These are phyloP conservation scores for Hydrozoanthus tunicans DNA, from an alignment of 64 coral and sea anemone genomes.

Conservation along the genomic window DNA sequence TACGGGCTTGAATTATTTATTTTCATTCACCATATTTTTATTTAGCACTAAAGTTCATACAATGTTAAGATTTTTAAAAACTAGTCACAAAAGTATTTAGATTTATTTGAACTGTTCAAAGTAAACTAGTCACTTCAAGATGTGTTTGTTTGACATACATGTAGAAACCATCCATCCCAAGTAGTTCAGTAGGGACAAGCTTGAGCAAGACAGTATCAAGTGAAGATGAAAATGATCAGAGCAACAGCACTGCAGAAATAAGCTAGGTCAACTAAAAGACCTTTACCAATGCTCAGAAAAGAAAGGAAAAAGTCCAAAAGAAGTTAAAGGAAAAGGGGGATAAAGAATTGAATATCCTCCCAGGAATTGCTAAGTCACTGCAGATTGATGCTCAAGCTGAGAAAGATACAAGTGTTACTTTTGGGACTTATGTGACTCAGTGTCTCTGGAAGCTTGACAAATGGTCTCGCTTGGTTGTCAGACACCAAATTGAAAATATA, in stretches of 20 bases:
- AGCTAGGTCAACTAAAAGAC: constrained; percentile 5
- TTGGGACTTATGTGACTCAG: constrained; percentile 1
- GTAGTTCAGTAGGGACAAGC: neutral
- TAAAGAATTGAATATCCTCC: neutral
- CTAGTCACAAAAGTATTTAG: too few relatives aligned
- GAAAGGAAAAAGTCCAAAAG: neutral
- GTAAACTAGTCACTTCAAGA: neutral
- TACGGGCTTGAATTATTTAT: too few relatives aligned
- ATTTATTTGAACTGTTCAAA: neutral
- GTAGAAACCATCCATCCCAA: neutral
- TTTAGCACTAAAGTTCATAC: too few relatives aligned
- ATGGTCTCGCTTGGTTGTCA: neutral
- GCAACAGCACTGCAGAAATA: neutral
- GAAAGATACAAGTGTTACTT: neutral
- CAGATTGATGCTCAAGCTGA: neutral
- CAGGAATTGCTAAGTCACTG: neutral
- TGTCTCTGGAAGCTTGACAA: neutral
- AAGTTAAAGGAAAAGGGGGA: neutral
- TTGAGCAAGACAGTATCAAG: neutral
- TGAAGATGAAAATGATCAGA: constrained; percentile 19
- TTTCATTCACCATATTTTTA: too few relatives aligned
- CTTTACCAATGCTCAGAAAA: neutral
- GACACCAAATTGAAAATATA: constrained; percentile 24
- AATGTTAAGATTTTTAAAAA: too few relatives aligned
- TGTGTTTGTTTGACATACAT: neutral